These are phyloP conservation scores for Hycleus phaleratus DNA, from an alignment of 1,140 invertebrate species.

Conservation along the genomic window DNA sequence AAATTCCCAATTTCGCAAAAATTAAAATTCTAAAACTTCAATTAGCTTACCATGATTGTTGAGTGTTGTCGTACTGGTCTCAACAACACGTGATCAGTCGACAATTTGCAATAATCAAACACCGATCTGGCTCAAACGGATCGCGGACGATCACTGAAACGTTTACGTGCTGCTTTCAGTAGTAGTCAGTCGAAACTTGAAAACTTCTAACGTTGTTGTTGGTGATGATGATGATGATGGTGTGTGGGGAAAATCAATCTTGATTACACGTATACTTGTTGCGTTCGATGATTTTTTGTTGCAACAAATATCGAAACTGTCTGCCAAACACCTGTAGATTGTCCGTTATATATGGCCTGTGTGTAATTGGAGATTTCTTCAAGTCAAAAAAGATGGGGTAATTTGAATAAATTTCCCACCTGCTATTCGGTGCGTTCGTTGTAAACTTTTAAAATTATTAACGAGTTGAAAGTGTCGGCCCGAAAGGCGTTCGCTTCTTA, in stretches of 20 bases:
- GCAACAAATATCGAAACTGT: not conserved
- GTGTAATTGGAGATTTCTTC: not conserved
- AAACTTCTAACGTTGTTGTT: not conserved
- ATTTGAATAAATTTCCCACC: too few species aligned
- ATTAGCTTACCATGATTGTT: too few species aligned
- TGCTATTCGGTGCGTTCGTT: too few species aligned
- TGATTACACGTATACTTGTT: conserved; percentile 8
- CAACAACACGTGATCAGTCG: too few species aligned
- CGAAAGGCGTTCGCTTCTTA: too few species aligned
- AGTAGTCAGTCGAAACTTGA: not conserved
- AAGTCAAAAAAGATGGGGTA: not conserved
- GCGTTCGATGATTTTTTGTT: not conserved
- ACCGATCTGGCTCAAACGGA: not conserved
- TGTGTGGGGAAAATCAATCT: conserved; percentile 5
- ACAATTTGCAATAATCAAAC: not conserved
- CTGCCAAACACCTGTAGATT: conserved; percentile 9
- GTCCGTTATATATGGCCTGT: not conserved
- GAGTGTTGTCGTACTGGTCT: too few species aligned
- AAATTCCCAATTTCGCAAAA: too few species aligned
- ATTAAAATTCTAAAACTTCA: too few species aligned
- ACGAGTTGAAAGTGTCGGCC: too few species aligned
- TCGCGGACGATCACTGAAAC: not conserved
- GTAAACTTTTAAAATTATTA: too few species aligned
- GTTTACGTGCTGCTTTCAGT: not conserved
- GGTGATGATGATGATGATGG: too few species aligned